Evolutionary conservation across 2,888 invertebrate species (phyloP).

Genomic region (Seira sanloemensis): DNA sequence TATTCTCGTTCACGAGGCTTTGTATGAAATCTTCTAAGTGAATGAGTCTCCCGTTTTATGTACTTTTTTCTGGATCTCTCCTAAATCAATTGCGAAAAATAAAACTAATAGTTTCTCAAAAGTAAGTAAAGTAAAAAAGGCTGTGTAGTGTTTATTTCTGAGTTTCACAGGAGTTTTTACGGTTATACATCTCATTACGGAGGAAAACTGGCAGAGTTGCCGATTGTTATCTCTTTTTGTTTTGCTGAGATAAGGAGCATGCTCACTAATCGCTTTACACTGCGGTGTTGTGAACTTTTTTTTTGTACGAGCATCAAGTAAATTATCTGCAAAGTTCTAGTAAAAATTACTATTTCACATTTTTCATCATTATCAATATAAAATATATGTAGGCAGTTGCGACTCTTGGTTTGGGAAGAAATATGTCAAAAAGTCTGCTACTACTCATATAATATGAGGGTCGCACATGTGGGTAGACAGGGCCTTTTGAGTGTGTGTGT

Average conservation of each 20-base stretch:
- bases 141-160: too few species aligned
- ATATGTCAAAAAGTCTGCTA: not conserved
- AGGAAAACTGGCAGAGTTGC: not conserved
- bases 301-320: too few species aligned
- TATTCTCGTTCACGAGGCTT: too few species aligned
- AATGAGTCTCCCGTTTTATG: too few species aligned
- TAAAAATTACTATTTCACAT: not conserved
- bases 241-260: not conserved
- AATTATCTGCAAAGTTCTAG: too few species aligned
- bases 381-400: not conserved
- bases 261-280: not conserved
- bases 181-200: not conserved
- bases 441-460: too few species aligned
- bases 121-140: not conserved
- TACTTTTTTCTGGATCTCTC: not conserved
- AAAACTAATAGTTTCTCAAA: not conserved
- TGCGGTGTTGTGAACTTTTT: not conserved
- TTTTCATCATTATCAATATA: not conserved
- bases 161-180: not conserved
- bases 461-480: not conserved
- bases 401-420: not conserved
- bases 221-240: not conserved
- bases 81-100: not conserved
- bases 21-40: too few species aligned
- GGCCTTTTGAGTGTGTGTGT: slow-evolving; percentile 12